Conservation (phyloP, 2,888 invertebrate genomes). For the Oasisia sp. region DNA sequence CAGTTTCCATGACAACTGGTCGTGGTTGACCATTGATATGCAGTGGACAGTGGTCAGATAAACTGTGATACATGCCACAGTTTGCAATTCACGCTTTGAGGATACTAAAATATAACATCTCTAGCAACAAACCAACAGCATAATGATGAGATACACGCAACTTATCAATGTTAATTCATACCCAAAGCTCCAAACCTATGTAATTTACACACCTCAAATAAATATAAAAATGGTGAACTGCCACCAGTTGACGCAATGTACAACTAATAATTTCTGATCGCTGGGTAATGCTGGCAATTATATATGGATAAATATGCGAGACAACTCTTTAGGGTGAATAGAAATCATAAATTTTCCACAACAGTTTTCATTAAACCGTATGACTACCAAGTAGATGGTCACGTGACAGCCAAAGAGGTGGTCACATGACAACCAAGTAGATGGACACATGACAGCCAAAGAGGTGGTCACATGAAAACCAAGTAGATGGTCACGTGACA, state of each 20-base stretch:
- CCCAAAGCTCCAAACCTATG: no score
- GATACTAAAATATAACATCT: not conserved
- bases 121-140: conserved; percentile 10
- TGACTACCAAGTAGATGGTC: no score
- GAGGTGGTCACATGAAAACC: no score
- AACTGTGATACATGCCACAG: not conserved
- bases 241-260: no score
- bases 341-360: not conserved
- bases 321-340: not conserved
- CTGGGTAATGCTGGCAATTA: not conserved
- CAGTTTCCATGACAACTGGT: not conserved
- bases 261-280: not conserved
- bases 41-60: not conserved
- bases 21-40: not conserved
- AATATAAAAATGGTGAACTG: no score
- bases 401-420: no score
- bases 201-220: no score
- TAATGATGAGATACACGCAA: not conserved
- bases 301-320: not conserved
- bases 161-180: not conserved
- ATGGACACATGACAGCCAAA: no score
- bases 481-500: no score
- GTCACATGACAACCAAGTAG: no score
- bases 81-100: not conserved
- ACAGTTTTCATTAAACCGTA: no score